Conservation (phyloP, 2,888 invertebrate genomes). For the Prosapia bicincta region DNA sequence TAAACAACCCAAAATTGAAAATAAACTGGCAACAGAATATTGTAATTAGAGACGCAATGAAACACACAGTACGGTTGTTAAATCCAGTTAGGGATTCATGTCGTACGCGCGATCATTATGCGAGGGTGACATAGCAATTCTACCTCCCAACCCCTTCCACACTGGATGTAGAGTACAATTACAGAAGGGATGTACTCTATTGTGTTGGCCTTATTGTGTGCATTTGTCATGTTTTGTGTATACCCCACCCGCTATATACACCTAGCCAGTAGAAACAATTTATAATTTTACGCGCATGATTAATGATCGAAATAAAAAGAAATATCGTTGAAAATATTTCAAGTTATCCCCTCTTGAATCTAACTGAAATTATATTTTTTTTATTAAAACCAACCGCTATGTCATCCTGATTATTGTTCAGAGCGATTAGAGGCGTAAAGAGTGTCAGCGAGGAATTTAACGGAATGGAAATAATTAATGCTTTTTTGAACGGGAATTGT, state of each 20-base stretch:
- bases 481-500: too few species aligned
- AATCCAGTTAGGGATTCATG: not conserved
- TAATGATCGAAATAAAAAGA: not conserved
- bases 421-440: not conserved
- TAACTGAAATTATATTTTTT: not conserved
- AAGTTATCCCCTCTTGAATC: not conserved
- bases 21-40: not conserved
- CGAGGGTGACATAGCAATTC: not conserved
- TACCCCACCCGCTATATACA: not conserved
- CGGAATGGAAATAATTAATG: not conserved
- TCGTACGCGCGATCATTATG: not conserved
- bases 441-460: not conserved
- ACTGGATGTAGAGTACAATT: not conserved
- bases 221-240: not conserved
- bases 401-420: not conserved
- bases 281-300: not conserved
- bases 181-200: not conserved
- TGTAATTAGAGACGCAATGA: not conserved
- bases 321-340: conserved; percentile 2
- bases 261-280: not conserved
- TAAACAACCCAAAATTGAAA: too few species aligned
- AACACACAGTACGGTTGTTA: not conserved
- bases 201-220: not conserved
- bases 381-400: not conserved
- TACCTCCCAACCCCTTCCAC: not conserved